Evolutionary conservation across 2,888 invertebrate species (phyloP).

Genomic region (Gasteruption jaculator): DNA sequence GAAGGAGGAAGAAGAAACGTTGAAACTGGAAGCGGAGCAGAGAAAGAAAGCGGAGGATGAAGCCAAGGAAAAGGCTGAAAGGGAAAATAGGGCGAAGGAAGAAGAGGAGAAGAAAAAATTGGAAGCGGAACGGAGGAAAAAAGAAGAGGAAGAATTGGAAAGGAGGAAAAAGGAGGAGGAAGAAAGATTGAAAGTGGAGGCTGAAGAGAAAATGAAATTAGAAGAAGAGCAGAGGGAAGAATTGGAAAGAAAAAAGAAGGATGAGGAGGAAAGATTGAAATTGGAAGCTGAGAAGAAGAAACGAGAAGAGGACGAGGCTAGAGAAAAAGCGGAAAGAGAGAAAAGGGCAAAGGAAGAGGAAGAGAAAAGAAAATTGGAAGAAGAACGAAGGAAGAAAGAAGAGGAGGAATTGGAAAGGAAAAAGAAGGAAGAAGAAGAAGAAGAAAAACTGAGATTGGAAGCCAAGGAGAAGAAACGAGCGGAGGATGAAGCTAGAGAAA

Average conservation of each 20-base stretch:
- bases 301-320: constrained; percentile 28
- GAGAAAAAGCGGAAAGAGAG: constrained; percentile 25
- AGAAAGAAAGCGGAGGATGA: constrained; percentile 21
- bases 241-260: constrained; percentile 27
- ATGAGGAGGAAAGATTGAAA: constrained; percentile 45
- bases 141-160: constrained; percentile 20
- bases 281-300: constrained; percentile 44
- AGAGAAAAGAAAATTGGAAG: too few relatives aligned
- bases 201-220: constrained; percentile 20
- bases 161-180: constrained; percentile 19
- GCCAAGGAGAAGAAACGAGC: constrained; percentile 35
- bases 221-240: constrained; percentile 26
- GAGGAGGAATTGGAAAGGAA: constrained; percentile 18
- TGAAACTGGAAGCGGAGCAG: constrained; percentile 16
- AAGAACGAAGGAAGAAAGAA: constrained; percentile 18
- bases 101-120: constrained; percentile 15
- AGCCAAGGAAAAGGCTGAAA: too few relatives aligned
- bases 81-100: constrained; percentile 15
- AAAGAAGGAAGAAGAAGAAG: constrained; percentile 16
- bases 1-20: constrained; percentile 14
- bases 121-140: constrained; percentile 21
- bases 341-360: constrained; percentile 17
- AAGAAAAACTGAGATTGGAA: constrained; percentile 15
- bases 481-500: constrained; percentile 32
- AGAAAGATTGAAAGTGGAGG: constrained; percentile 15